Base-by-base conservation (phyloP, 2,888 invertebrate species). In the Bursaphelenchus okinawaensis region DNA sequence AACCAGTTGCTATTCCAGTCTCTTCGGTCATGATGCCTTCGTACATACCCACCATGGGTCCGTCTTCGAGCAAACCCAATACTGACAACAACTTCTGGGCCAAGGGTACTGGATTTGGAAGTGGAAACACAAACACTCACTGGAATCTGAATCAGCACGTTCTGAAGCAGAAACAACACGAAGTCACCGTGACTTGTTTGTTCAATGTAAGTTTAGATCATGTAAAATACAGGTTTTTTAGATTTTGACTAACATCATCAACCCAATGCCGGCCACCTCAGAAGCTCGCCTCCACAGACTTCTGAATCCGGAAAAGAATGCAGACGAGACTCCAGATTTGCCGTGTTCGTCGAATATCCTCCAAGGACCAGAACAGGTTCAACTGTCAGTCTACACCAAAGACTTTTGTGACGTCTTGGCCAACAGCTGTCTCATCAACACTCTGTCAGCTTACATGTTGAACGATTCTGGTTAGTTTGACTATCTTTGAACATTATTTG, bases 101-200 rank as follows among this genome's bases (percentile, higher is more conserved):
- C 0, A 93, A 94, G 84, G 93, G 93, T 52, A 94, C 94, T 2
- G 94, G 94, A 0, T 94, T 93, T 84, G 94, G 94, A n/a, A 24
- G 23, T 9, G 62, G 94, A 24, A 92, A 92, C 23, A 94, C 92
- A 12, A 90, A 91, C 71, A 93, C 93, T 83, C 91, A 91, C 55
- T 95, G 94, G 94, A 93, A 94, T 84, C 91, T 94, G 40, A 93
- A 94, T 82, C 92, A 92, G 82, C 92, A 93, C n/a, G 84, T 94
- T 59, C 85, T 91, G 70, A 87, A 92, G 12, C 93, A 93, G 83
- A 88, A 89, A 68, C 90, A 90, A 67, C 93, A 94, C 84, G 94
- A 95, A 83, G 92, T 93, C 81, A 92, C 93, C 83, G 92, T 93
- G 4, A 92, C 93, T 0, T 91, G 90, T 67, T 83, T 91, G 60